Conservation (phyloP, 2,797 vertebrate species). For the Fundulus diaphanus region DNA sequence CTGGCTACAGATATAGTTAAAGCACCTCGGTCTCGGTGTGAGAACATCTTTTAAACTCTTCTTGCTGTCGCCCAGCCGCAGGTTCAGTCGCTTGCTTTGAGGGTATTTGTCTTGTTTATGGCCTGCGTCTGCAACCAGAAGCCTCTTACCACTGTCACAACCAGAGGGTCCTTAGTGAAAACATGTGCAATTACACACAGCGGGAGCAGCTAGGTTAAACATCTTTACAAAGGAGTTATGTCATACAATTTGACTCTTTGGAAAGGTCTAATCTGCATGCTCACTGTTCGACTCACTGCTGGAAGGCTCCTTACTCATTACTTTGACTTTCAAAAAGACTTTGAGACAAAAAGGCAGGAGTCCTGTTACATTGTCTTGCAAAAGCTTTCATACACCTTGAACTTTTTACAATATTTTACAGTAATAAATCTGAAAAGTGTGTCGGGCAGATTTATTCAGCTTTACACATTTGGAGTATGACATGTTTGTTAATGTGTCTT, state of each 20-base stretch:
- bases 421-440: too few relatives aligned
- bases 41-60: slow-evolving; percentile 35
- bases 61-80: slow-evolving; percentile 20
- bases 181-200: too few relatives aligned
- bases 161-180: too few relatives aligned
- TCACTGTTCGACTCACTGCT: not conserved
- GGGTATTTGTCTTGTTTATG: slow-evolving; percentile 63
- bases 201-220: too few relatives aligned
- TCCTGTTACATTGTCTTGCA: not conserved
- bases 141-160: slow-evolving; percentile 59
- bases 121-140: slow-evolving; percentile 59
- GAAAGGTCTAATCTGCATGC: too few relatives aligned
- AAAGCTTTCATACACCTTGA: not conserved
- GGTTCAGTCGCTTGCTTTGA: slow-evolving; percentile 46
- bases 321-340: not conserved
- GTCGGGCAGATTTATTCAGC: too few relatives aligned
- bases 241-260: too few relatives aligned
- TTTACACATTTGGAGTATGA: too few relatives aligned
- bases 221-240: too few relatives aligned
- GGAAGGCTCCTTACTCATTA: not conserved
- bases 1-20: slow-evolving; percentile 51
- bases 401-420: not conserved
- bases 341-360: not conserved
- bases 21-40: slow-evolving; percentile 23
- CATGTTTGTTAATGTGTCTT: too few relatives aligned